These are phyloP conservation scores for Holocentrus rufus DNA, from an alignment of 2,797 vertebrate genomes.

Conservation along the genomic window DNA sequence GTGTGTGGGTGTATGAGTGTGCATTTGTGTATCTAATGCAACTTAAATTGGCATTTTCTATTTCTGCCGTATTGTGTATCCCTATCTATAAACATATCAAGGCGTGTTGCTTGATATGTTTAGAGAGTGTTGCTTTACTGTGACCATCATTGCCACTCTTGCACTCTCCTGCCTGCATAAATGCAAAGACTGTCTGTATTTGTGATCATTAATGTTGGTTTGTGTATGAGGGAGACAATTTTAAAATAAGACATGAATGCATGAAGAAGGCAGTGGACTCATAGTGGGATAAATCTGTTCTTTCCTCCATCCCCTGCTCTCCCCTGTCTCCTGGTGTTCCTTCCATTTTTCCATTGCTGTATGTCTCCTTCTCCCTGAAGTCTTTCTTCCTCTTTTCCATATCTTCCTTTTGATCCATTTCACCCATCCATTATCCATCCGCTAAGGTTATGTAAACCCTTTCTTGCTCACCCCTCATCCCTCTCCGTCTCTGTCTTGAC, in stretches of 20 bases:
- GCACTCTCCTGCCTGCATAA: too few species aligned
- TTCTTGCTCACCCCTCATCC: too few species aligned
- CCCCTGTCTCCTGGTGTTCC: background rate
- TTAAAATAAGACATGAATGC: background rate
- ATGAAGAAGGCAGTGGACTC: background rate
- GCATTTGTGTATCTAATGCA: background rate
- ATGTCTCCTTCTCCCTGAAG: too few species aligned
- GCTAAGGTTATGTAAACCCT: background rate
- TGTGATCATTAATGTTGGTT: background rate
- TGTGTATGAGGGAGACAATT: background rate
- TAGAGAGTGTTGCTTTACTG: too few species aligned
- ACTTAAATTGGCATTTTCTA: too few species aligned
- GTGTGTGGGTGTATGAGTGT: background rate
- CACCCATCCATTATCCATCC: too few species aligned
- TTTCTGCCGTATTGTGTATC: too few species aligned
- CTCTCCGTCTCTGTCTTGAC: background rate
- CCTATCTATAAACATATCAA: too few species aligned
- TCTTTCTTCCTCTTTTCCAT: background rate
- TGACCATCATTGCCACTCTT: too few species aligned
- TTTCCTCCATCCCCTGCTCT: background rate
- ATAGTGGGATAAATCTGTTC: background rate
- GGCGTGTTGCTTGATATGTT: too few species aligned
- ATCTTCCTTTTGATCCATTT: background rate
- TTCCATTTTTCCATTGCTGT: too few species aligned
- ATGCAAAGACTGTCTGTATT: too few species aligned